Evolutionary conservation across 2,113 vertebrate genomes (phyloP).

Genomic region (Trematocara macrostoma): DNA sequence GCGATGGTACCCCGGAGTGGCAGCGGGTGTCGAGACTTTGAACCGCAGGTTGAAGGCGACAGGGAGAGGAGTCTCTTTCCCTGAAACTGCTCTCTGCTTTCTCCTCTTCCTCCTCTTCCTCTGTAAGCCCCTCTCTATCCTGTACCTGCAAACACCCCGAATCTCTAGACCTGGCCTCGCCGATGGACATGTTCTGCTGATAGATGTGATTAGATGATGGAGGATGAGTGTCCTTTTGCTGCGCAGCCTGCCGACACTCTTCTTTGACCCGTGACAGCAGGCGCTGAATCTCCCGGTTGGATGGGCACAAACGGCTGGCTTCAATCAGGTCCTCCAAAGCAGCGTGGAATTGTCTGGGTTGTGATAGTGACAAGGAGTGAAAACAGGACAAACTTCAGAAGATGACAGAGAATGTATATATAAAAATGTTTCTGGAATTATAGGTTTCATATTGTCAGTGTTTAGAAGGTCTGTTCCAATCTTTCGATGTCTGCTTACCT

Average conservation of each 20-base stretch:
- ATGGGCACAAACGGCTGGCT: slow-evolving; percentile 85
- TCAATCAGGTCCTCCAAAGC: slow-evolving; percentile 89
- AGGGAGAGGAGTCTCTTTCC: background rate
- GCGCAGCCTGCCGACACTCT: slow-evolving; percentile 79
- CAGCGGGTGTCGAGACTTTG: slow-evolving; percentile 24
- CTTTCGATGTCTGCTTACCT: background rate
- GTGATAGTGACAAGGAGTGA: background rate
- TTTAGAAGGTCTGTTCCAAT: background rate
- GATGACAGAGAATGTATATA: background rate
- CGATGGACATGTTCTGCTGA: slow-evolving; percentile 57
- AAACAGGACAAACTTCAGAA: background rate
- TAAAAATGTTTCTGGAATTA: background rate
- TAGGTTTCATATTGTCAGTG: background rate
- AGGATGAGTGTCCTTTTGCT: slow-evolving; percentile 44
- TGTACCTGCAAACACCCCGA: slow-evolving; percentile 16
- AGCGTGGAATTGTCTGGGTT: slow-evolving; percentile 81
- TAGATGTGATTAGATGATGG: slow-evolving; percentile 45
- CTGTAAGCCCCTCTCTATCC: slow-evolving; percentile 23
- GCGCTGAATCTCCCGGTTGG: slow-evolving; percentile 89
- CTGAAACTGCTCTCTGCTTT: background rate
- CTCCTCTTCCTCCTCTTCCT: slow-evolving; percentile 31
- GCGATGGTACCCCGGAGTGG: background rate
- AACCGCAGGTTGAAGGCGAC: slow-evolving; percentile 55
- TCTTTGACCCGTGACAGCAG: slow-evolving; percentile 89
- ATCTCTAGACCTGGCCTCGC: slow-evolving; percentile 5